Conservation (phyloP, 1,140 invertebrate species). For the Drosophila oshimai region DNA sequence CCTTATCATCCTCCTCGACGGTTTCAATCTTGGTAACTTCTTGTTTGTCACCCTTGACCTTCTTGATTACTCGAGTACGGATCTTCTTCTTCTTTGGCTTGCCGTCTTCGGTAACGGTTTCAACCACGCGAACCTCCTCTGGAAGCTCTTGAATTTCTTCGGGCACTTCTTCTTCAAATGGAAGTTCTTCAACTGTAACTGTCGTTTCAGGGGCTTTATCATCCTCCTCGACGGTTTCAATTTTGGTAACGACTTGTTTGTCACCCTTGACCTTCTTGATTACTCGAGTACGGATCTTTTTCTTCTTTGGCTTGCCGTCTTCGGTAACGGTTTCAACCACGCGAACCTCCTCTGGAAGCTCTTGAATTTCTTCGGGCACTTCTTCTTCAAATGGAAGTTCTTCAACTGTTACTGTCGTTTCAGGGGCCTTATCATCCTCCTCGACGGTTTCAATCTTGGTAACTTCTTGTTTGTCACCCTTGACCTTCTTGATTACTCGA, state of each 20-base stretch:
- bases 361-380: neutral
- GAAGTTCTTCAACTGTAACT: neutral
- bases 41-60: neutral
- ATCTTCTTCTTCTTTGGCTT: neutral
- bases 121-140: neutral
- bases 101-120: neutral
- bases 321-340: neutral
- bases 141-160: neutral
- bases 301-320: neutral
- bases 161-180: neutral
- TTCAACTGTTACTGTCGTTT: neutral
- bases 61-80: neutral
- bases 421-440: neutral
- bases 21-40: neutral
- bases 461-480: neutral
- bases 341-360: neutral
- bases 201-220: neutral
- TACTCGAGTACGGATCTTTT: neutral
- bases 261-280: neutral
- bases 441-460: neutral
- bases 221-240: neutral
- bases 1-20: neutral
- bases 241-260: neutral
- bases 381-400: neutral
- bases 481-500: neutral